Conservation (phyloP, 2,113 vertebrate species). For the Melanostigma gelatinosum region DNA sequence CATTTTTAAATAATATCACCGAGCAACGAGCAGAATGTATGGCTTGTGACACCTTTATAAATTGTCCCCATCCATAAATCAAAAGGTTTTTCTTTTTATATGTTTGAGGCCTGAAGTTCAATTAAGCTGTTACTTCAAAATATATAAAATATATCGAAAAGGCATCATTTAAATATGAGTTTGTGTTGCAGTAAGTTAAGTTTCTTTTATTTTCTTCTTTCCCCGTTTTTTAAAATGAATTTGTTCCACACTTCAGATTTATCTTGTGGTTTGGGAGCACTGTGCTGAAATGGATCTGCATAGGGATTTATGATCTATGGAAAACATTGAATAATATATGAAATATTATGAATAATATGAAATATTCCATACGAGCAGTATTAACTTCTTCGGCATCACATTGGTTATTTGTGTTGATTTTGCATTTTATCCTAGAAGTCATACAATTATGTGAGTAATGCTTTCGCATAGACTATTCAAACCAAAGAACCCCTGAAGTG, state of each 20-base stretch:
- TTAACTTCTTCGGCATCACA: not conserved
- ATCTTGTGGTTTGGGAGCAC: not conserved
- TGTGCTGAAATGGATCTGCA: not conserved
- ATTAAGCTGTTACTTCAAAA: not conserved
- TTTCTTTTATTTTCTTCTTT: not conserved
- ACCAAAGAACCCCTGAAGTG: constrained; percentile 14
- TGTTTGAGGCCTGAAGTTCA: not conserved
- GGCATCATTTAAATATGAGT: not conserved
- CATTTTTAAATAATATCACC: not conserved
- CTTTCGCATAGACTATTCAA: not conserved
- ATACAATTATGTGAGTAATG: not conserved
- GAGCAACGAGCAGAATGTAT: not conserved
- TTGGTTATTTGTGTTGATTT: constrained; percentile 1
- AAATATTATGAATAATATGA: not conserved
- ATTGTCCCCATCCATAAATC: not conserved
- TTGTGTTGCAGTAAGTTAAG: not conserved
- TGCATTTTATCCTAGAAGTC: not conserved
- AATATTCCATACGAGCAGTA: not conserved
- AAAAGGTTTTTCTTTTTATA: not conserved
- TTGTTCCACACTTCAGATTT: not conserved
- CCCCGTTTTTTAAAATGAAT: not conserved
- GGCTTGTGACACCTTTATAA: not conserved
- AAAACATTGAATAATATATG: not conserved
- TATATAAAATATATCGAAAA: not conserved
- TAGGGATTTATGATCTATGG: not conserved